A percentile compares a stretch with the other conserved stretches of the same genome.
Evolutionary conservation across 2,888 invertebrate genomes (phyloP).

Genomic region (Tanypteryx hageni): DNA sequence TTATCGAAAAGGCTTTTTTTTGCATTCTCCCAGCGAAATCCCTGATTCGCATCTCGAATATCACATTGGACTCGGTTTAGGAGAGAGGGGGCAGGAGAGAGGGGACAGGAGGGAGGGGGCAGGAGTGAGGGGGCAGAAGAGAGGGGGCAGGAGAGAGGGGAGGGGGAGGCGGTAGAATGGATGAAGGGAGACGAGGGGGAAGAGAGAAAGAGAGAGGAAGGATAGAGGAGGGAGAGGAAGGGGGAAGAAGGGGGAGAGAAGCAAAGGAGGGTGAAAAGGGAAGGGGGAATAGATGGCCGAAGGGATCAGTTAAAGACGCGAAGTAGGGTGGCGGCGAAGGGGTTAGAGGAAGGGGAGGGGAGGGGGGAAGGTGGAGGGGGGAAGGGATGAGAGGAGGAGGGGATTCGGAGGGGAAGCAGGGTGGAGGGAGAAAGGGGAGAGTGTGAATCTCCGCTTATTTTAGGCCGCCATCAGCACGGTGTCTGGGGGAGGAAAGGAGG

Average conservation of each 20-base stretch:
- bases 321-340: background rate
- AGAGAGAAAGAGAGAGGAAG: background rate
- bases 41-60: background rate
- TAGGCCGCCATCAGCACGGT: constrained; percentile 59
- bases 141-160: background rate
- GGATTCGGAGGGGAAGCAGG: too few relatives aligned
- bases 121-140: background rate
- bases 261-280: background rate
- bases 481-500: constrained; percentile 33
- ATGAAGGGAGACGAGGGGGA: background rate
- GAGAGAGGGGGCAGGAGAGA: background rate
- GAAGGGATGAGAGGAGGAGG: background rate
- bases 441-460: constrained; percentile 61
- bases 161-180: background rate
- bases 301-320: too few relatives aligned
- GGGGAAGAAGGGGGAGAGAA: background rate
- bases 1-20: background rate
- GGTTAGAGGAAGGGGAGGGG: too few relatives aligned
- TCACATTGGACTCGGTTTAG: constrained; percentile 31
- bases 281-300: background rate
- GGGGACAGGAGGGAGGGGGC: background rate
- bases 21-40: constrained; percentile 24
- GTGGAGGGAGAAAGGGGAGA: background rate
- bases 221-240: background rate
- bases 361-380: background rate